phyloP scores from a whole-genome alignment of 2,113 vertebrate species.

The Labeo catla region DNA sequence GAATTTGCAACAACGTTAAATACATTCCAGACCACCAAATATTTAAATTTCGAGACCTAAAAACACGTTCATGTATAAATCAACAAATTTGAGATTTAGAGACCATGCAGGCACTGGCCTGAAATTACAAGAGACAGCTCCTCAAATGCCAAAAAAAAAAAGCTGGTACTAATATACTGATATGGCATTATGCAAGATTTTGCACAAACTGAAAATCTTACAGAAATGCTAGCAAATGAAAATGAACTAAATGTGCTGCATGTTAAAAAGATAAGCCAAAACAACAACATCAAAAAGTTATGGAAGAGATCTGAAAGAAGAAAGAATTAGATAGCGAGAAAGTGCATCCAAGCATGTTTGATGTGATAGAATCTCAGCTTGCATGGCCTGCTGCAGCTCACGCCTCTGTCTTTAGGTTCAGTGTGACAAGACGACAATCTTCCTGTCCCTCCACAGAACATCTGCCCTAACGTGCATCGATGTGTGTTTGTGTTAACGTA shows the following conservation, averaged over 20 bases:
- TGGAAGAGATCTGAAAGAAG: not conserved
- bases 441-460: constrained; percentile 6
- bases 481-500: not conserved
- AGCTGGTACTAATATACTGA: not conserved
- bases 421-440: constrained; percentile 13
- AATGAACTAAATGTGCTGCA: not conserved
- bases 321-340: not conserved
- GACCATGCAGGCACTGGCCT: not conserved
- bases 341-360: not conserved
- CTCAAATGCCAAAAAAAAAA: not conserved
- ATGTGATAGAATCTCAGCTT: constrained; percentile 4
- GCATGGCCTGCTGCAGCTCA: not conserved
- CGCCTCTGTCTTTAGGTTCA: not conserved
- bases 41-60: not conserved
- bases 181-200: not conserved
- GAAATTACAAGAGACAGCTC: not conserved
- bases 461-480: not conserved
- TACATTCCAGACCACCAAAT: not conserved
- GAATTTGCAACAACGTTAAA: not conserved
- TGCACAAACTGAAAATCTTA: not conserved
- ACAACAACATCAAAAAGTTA: not conserved
- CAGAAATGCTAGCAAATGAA: not conserved
- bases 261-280: not conserved
- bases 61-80: not conserved
- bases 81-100: not conserved